Evolutionary conservation across 2,797 vertebrate genomes (phyloP).

Genomic region (Sebastes dallii): DNA sequence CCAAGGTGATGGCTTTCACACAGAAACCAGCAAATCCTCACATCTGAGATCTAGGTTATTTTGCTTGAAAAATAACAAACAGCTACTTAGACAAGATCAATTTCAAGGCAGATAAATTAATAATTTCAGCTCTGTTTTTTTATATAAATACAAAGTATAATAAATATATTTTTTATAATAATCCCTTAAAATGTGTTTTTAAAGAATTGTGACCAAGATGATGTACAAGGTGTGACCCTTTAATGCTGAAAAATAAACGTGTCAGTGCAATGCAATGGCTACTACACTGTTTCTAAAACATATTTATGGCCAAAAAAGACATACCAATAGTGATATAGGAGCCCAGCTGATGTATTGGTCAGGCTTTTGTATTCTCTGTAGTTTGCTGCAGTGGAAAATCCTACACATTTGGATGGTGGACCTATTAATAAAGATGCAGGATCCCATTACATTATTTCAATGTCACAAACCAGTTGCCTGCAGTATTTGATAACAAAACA

Average conservation of each 20-base stretch:
- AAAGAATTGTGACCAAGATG: not conserved
- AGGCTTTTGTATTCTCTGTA: not conserved
- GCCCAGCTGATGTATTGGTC: not conserved
- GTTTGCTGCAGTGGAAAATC: not conserved
- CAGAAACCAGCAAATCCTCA: not conserved
- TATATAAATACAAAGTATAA: not conserved
- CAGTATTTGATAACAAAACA: not conserved
- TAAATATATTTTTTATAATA: not conserved
- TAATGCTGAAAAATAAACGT: not conserved
- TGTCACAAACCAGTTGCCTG: not conserved
- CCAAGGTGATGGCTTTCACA: not conserved
- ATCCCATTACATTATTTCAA: not conserved
- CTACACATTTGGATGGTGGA: not conserved
- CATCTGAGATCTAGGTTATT: not conserved
- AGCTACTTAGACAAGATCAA: not conserved
- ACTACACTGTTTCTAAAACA: not conserved
- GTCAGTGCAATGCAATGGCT: not conserved
- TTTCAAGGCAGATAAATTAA: not conserved
- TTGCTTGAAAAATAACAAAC: not conserved
- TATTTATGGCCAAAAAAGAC: not conserved
- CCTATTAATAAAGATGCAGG: too few relatives aligned
- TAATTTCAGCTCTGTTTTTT: not conserved
- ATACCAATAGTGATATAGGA: not conserved
- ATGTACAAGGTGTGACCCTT: not conserved
- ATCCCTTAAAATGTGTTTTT: not conserved